Evolutionary conservation across 2,888 invertebrate species (phyloP).

Genomic region (Ernsta delagoae): DNA sequence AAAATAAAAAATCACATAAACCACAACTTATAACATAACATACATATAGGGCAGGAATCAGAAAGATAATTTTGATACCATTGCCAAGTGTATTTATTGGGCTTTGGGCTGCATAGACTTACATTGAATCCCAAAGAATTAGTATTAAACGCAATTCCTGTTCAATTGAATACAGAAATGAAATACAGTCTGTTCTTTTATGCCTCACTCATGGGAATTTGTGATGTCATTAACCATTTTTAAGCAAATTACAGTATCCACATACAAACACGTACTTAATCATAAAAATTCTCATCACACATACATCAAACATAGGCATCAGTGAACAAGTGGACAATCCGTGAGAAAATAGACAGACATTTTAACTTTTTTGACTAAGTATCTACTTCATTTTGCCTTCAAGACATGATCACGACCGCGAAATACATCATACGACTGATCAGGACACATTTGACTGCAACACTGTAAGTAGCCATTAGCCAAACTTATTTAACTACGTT

Average conservation of each 20-base stretch:
- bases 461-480: not conserved
- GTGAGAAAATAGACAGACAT: not conserved
- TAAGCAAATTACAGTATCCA: not conserved
- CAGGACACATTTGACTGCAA: not conserved
- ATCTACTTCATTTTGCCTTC: not conserved
- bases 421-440: slow-evolving; percentile 3
- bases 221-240: not conserved
- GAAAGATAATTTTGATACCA: too few relatives aligned
- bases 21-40: too few relatives aligned
- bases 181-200: not conserved
- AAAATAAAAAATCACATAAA: too few relatives aligned
- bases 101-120: too few relatives aligned
- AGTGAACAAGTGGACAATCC: not conserved
- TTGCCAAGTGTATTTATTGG: too few relatives aligned
- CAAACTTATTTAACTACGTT: not conserved
- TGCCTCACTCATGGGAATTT: not conserved
- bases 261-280: not conserved
- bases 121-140: too few relatives aligned
- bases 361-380: too few relatives aligned
- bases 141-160: too few relatives aligned
- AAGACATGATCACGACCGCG: not conserved
- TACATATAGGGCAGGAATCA: too few relatives aligned
- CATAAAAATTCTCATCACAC: not conserved
- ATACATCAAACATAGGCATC: not conserved
- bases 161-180: too few relatives aligned